Evolutionary conservation across 2,888 invertebrate species (phyloP).

Genomic region (Drosophila kambysellisi): DNA sequence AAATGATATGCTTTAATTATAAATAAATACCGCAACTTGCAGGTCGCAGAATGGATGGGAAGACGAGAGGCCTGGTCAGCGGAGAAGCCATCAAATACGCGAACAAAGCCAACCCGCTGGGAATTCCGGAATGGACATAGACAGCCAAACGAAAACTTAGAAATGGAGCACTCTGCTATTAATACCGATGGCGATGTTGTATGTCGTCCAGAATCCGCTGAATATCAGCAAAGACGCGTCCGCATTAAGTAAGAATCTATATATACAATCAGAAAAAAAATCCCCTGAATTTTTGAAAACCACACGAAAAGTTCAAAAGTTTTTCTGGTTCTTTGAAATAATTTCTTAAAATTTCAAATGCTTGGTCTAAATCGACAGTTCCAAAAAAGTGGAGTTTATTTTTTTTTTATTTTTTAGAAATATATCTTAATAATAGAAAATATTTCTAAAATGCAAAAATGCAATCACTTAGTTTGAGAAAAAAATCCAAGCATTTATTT

Average conservation of each 20-base stretch:
- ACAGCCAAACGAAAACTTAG: slow-evolving; percentile 85
- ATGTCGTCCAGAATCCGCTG: slow-evolving; percentile 81
- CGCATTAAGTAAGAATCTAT: slow-evolving; percentile 79
- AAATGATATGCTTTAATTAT: neutral
- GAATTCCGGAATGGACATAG: slow-evolving; percentile 89
- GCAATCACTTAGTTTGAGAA: neutral
- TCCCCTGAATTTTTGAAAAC: neutral
- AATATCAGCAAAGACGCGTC: slow-evolving; percentile 83
- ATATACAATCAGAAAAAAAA: neutral
- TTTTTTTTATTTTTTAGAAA: neutral
- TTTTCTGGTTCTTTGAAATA: neutral
- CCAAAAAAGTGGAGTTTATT: too few species aligned
- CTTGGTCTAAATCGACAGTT: neutral
- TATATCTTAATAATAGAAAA: neutral
- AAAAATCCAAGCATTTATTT: neutral
- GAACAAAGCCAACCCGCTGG: slow-evolving; percentile 90
- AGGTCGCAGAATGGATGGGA: slow-evolving; percentile 90
- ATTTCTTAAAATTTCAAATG: neutral
- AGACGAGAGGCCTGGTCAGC: slow-evolving; percentile 95
- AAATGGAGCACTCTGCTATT: slow-evolving; percentile 76
- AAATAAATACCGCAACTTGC: slow-evolving; percentile 11
- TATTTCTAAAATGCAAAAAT: neutral
- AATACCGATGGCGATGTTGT: slow-evolving; percentile 61
- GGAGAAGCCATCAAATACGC: slow-evolving; percentile 88
- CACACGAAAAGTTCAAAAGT: too few species aligned